A percentile compares a stretch with the other conserved stretches of the same genome.
phyloP scores from a whole-genome alignment of 2,113 vertebrate species.

The Psammodynastes pulverulentus region DNA sequence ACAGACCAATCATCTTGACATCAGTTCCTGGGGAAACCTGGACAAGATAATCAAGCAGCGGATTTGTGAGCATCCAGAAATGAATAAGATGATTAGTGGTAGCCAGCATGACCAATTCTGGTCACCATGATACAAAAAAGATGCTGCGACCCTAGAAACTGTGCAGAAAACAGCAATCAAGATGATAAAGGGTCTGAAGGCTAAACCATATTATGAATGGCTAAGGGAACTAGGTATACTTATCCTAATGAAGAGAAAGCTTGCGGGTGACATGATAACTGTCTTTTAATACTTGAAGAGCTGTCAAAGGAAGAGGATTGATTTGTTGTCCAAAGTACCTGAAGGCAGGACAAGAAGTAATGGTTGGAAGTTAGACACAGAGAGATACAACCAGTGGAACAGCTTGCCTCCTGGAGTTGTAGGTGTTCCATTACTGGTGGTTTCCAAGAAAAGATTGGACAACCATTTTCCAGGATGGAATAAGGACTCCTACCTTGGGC shows the following conservation, averaged over 20 bases:
- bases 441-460: not conserved
- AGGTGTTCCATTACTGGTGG: not conserved
- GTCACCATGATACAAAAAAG: not conserved
- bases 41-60: not conserved
- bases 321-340: not conserved
- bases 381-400: not conserved
- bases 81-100: not conserved
- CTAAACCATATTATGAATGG: not conserved
- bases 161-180: not conserved
- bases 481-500: not conserved
- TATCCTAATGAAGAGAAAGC: not conserved
- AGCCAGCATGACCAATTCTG: not conserved
- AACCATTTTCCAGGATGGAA: not conserved
- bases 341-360: not conserved
- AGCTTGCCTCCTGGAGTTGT: not conserved
- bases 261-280: not conserved
- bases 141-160: not conserved
- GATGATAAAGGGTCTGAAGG: not conserved
- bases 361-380: not conserved
- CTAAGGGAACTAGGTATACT: not conserved
- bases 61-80: not conserved
- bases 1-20: not conserved
- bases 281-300: not conserved
- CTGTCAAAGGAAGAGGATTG: not conserved
- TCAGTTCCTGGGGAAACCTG: not conserved